These are phyloP conservation scores for Mycetomoellerius zeteki DNA, from an alignment of 1,140 invertebrate species.

Conservation along the genomic window DNA sequence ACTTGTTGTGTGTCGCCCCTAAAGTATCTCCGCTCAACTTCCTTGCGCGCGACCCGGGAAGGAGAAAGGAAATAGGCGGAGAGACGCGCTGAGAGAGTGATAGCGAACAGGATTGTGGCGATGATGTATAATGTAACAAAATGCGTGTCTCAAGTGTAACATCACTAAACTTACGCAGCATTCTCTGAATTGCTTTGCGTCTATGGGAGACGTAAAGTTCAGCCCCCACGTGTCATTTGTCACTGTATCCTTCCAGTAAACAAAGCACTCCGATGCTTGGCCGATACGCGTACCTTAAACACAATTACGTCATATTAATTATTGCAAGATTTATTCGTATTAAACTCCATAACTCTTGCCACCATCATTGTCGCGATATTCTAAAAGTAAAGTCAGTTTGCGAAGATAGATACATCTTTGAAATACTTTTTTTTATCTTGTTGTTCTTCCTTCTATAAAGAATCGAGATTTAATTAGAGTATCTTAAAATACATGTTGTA, in stretches of 20 bases:
- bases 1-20: conserved; percentile 55
- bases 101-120: conserved; percentile 41
- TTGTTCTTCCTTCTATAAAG: neutral
- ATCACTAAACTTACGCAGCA: conserved; percentile 95
- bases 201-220: conserved; percentile 98
- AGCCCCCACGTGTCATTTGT: conserved; percentile 99
- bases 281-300: conserved; percentile 96
- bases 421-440: neutral
- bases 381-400: neutral
- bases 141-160: conserved; percentile 50
- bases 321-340: neutral
- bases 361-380: neutral
- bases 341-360: neutral
- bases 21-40: conserved; percentile 46
- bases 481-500: conserved; percentile 17
- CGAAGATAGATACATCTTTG: neutral
- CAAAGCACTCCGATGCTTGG: conserved; percentile 99
- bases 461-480: conserved; percentile 11
- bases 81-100: conserved; percentile 30
- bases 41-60: conserved; percentile 28
- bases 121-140: conserved; percentile 51
- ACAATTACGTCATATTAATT: conserved; percentile 29
- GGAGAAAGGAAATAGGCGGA: conserved; percentile 24
- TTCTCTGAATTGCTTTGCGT: conserved; percentile 98
- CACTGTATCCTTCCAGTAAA: conserved; percentile 99